Evolutionary conservation across 2,797 vertebrate species (phyloP), one percentile per base, ranked within the genome.

Genomic region (Myoxocephalus aenaeus): DNA sequence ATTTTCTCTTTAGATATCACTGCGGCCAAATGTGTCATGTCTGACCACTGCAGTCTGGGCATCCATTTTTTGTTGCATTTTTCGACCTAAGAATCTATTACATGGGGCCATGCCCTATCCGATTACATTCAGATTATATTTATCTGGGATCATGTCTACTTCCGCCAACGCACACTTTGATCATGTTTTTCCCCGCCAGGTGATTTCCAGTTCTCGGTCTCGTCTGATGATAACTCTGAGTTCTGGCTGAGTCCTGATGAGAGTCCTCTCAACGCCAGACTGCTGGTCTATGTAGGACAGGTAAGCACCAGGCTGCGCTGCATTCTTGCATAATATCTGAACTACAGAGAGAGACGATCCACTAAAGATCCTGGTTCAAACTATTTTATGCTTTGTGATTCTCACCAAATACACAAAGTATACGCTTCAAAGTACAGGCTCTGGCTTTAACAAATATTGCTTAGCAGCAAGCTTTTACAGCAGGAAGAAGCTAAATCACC

Each of bases 181-280:
- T 75, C 73, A 40, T 84, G 56, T 86, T 77, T 74, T 66, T 27
- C 12, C 62, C 85, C 86, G 18, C 0, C 85, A 99, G 98, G 97
- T 62, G 98, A 99, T 58, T 96, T 99, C 94, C 98, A 99, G 95
- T 99, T 99, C 93, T 97, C 97, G 0, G 96, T 99, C 83, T 97
- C 98, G 1, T 99, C 98, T 0, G 98, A 99, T 54, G 98, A 99
- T 94, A 99, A 99, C 86, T 99, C 98, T 0, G 98, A 99, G 92
- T 96, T 99, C 91, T 99, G 98, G 98, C 94, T 99, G 86, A 98
- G 98, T 90, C 92, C 96, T 0, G 96, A 97, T 0, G 98, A 99
- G 85, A 98, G 92, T 34, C 98, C 97, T 0, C 95, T 97, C 53
- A 98, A 96, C 1, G 95, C 96, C 80, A 94, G 95, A 17, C 95